A percentile compares a stretch with the other conserved stretches of the same genome.
Evolutionary conservation across 2,113 vertebrate genomes (phyloP).

Genomic region (Chloroceryle aenea): DNA sequence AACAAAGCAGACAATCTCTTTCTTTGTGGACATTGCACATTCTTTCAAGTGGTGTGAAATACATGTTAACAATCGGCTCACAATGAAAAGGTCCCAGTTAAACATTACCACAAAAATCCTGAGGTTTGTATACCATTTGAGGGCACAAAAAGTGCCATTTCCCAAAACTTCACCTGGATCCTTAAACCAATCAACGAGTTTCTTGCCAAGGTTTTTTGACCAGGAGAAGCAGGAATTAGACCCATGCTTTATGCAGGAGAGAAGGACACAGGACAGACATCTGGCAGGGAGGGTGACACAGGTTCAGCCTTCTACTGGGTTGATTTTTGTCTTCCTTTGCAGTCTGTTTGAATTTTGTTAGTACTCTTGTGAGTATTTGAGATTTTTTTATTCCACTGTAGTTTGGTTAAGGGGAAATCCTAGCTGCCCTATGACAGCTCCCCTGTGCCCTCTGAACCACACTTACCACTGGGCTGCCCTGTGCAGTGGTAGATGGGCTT

Average conservation of each 20-base stretch:
- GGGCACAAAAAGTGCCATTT: not conserved
- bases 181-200: not conserved
- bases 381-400: not conserved
- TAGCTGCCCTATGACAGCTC: not conserved
- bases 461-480: not conserved
- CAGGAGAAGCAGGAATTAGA: not conserved
- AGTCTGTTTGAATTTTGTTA: not conserved
- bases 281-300: not conserved
- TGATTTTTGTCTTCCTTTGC: not conserved
- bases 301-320: not conserved
- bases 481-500: not conserved
- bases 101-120: not conserved
- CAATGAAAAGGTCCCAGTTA: constrained; percentile 13
- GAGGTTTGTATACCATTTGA: not conserved
- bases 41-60: constrained; percentile 48
- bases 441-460: not conserved
- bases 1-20: constrained; percentile 45
- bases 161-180: not conserved
- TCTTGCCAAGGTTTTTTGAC: not conserved
- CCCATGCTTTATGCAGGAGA: not conserved
- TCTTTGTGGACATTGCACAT: constrained; percentile 4
- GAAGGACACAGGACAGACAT: not conserved
- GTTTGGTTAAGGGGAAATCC: not conserved
- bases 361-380: not conserved
- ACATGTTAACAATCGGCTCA: constrained; percentile 3